Conservation (phyloP, 2,113 vertebrate genomes). For the Nycticorax nycticorax region DNA sequence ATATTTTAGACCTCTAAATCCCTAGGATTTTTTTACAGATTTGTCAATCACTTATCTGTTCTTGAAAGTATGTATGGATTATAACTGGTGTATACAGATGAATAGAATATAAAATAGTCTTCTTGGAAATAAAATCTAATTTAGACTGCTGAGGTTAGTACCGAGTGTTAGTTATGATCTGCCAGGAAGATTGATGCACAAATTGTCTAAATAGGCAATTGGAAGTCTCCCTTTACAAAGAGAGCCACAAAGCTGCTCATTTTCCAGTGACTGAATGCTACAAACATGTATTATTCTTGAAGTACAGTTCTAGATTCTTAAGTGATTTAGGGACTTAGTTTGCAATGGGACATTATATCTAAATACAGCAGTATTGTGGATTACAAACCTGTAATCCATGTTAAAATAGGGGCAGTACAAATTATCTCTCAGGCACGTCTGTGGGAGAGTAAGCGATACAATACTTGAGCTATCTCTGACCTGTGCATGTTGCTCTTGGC, state of each 20-base stretch:
- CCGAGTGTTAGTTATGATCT: neutral
- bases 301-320: neutral
- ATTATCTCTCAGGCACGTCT: neutral
- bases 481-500: neutral
- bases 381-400: neutral
- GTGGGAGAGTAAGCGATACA: neutral
- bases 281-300: neutral
- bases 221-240: neutral
- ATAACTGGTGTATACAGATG: neutral
- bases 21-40: neutral
- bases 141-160: neutral
- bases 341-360: neutral
- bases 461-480: neutral
- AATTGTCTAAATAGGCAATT: neutral
- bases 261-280: neutral
- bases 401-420: neutral
- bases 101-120: neutral
- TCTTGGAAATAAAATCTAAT: neutral
- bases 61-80: neutral
- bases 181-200: neutral
- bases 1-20: neutral
- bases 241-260: neutral
- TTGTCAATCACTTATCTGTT: neutral
- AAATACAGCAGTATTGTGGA: rapidly evolving
- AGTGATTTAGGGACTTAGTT: neutral